A percentile compares a stretch with the other conserved stretches of the same genome.
Conservation (phyloP, 2,888 invertebrate genomes). For the Melipona bicolor region DNA sequence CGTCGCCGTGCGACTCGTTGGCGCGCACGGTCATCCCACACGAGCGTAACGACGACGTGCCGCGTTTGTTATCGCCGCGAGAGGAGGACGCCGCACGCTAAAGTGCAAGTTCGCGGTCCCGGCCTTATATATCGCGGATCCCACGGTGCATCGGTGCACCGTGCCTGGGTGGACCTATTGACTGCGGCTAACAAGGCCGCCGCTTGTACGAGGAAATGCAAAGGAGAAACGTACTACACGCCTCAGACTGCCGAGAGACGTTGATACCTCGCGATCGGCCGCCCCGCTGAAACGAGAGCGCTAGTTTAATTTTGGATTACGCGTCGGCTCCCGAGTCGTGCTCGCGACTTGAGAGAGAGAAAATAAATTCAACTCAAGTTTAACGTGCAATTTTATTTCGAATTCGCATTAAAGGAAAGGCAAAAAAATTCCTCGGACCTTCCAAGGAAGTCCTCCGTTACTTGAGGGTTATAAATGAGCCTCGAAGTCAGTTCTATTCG, state of each 20-base stretch:
- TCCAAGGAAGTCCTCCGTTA: no score
- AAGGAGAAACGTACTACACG: conserved; percentile 29
- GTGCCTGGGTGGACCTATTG: conserved; percentile 34
- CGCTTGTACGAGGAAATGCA: conserved; percentile 55
- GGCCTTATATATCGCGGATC: conserved; percentile 56
- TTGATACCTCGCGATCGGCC: conserved; percentile 24
- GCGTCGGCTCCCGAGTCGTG: no score
- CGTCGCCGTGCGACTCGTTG: conserved; percentile 19
- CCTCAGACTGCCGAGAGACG: conserved; percentile 19
- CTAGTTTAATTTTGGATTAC: neutral
- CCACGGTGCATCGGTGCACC: conserved; percentile 59
- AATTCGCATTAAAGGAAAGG: no score
- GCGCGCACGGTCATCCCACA: conserved; percentile 20
- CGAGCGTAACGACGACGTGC: conserved; percentile 31
- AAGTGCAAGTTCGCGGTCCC: conserved; percentile 55
- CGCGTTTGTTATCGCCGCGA: conserved; percentile 54
- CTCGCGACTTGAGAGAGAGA: no score
- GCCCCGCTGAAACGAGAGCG: neutral
- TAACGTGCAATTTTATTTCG: no score
- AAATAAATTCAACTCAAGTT: no score
- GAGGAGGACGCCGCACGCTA: conserved; percentile 26
- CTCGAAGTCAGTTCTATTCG: no score
- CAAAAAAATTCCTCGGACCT: no score
- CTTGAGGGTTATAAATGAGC: no score
- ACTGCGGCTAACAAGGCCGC: conserved; percentile 54